Evolutionary conservation across 2,113 vertebrate species (phyloP).

Genomic region (Salvator merianae): DNA sequence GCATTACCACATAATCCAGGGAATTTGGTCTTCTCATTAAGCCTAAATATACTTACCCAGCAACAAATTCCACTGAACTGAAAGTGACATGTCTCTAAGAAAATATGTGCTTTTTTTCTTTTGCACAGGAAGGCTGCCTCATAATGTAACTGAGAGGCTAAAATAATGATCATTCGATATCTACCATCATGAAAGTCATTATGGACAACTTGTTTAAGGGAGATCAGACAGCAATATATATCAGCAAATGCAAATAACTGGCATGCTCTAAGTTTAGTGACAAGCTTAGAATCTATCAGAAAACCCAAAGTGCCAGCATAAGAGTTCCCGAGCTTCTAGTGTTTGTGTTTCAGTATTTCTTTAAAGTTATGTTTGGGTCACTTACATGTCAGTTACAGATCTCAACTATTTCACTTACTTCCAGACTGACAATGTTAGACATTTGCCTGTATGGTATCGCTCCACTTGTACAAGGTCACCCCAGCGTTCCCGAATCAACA

Average conservation of each 20-base stretch:
- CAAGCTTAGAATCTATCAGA: rapidly evolving
- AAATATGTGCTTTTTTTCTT: too few species aligned
- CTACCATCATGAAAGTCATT: neutral
- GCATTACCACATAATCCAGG: too few species aligned
- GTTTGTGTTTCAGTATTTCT: slow-evolving; percentile 4
- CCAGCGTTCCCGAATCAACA: slow-evolving; percentile 97
- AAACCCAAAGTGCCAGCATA: neutral
- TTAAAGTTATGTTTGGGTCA: neutral
- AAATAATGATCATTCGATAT: neutral
- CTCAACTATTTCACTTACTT: slow-evolving; percentile 85
- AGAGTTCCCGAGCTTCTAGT: neutral
- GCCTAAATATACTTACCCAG: too few species aligned
- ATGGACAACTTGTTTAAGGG: neutral
- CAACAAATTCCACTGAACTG: too few species aligned
- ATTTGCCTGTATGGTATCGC: slow-evolving; percentile 92
- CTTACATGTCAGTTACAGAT: neutral
- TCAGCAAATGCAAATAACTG: neutral
- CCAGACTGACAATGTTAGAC: slow-evolving; percentile 94
- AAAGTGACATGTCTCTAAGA: too few species aligned
- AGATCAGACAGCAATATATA: neutral
- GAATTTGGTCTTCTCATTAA: too few species aligned
- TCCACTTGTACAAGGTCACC: slow-evolving; percentile 99
- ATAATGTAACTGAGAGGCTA: neutral
- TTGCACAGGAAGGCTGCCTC: too few species aligned
- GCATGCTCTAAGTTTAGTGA: neutral